Conservation (phyloP, 2,113 vertebrate species). For the Sclerurus mexicanus region DNA sequence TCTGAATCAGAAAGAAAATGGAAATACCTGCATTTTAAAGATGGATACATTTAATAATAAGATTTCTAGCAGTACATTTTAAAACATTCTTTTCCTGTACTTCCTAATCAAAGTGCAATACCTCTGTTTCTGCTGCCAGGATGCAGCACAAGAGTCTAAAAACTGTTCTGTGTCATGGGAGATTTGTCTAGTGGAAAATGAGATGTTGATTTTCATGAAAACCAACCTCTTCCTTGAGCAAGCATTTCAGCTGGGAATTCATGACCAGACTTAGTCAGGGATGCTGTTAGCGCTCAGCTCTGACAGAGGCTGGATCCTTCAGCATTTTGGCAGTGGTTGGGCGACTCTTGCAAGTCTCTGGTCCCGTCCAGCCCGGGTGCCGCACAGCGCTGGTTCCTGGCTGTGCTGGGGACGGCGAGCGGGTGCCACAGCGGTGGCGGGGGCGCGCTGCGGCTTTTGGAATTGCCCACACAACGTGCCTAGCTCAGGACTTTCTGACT, state of each 20-base stretch:
- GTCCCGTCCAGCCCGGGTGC: background rate
- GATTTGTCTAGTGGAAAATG: background rate
- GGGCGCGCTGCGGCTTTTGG: background rate
- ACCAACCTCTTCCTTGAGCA: background rate
- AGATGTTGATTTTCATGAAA: conserved; percentile 1
- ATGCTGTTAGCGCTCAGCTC: background rate
- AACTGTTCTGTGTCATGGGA: background rate
- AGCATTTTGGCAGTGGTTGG: background rate
- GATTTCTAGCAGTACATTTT: background rate
- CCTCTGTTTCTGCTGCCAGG: background rate
- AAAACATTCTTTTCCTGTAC: background rate
- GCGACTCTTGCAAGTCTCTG: background rate
- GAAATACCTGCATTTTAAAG: background rate
- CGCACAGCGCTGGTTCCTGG: background rate
- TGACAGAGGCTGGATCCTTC: background rate
- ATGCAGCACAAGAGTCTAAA: background rate
- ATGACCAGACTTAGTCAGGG: background rate
- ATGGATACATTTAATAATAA: background rate
- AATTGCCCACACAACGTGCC: background rate
- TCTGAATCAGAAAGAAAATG: background rate
- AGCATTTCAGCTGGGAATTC: background rate
- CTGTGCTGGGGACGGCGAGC: background rate
- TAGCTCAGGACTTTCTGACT: background rate
- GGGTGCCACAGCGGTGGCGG: background rate
- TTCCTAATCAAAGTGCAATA: background rate